Conservation (phyloP, 1,140 invertebrate genomes). For the Kradibia gibbosae region DNA sequence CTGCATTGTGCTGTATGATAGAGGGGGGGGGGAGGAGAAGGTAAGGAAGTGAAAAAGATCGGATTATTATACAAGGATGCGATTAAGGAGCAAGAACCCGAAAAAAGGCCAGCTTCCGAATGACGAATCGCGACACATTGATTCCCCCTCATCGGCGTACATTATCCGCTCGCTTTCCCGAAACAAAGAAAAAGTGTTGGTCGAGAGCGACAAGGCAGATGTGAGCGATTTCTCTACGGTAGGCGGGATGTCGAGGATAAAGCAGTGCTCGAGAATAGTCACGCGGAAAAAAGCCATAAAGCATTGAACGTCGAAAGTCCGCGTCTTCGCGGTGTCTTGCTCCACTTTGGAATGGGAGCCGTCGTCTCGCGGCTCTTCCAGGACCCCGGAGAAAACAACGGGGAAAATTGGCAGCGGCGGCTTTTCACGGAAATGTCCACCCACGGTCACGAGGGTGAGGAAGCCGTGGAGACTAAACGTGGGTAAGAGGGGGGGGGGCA, state of each 20-base stretch:
- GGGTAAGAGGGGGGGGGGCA: not conserved
- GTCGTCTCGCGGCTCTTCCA: not conserved
- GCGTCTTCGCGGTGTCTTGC: not conserved
- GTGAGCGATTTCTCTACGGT: not conserved
- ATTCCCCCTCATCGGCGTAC: not conserved
- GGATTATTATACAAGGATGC: not conserved
- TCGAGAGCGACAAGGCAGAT: not conserved
- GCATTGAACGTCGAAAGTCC: conserved; percentile 20
- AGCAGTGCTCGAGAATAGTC: not conserved
- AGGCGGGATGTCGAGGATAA: not conserved
- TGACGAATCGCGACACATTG: conserved; percentile 11
- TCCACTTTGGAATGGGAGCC: not conserved
- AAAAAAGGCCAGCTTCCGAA: not conserved
- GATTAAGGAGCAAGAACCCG: not conserved
- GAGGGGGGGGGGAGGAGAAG: no score
- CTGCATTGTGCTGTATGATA: no score
- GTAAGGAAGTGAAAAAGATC: no score
- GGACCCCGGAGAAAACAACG: conserved; percentile 9
- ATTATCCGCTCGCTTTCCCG: not conserved
- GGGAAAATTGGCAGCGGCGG: not conserved
- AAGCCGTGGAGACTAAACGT: not conserved
- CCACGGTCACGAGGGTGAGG: not conserved
- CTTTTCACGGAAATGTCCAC: conserved; percentile 16
- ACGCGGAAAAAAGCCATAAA: conserved; percentile 4
- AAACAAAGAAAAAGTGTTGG: conserved; percentile 11